Base-by-base conservation (phyloP, 2,797 vertebrate species). In the Sebastes iracundus region DNA sequence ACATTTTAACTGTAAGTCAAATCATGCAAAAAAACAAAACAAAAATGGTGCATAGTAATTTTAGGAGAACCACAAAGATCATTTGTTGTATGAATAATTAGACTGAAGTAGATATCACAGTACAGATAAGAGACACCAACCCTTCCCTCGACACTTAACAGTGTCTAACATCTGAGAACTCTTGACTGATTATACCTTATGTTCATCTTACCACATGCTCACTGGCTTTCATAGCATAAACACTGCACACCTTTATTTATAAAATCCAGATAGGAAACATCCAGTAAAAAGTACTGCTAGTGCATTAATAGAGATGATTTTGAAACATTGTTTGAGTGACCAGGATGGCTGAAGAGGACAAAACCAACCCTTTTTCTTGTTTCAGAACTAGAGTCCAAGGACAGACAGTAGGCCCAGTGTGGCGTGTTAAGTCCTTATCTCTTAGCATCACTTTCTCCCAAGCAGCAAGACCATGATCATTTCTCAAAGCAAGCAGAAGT, bases 91-190 rank as follows among this genome's bases (percentile, higher is more conserved):
- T 80, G 75, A 80, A 84, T 83, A 76, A 75, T 90, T 77, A 62
- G 77, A 83, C 77, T 56, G 71, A 86, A 83, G 80, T 80, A 87
- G 83, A 85, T 83, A 84, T 94, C 92, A 92, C 92, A 94, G 88
- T 90, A 91, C 85, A 92, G 79, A 89, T 76, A 83, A 86, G 77
- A 81, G 59, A 92, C 64, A 75, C 9, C 62, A 61, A 87, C 76
- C 33, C 60, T 56, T 69, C 64, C 77, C 65, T 75, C 68, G 68
- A 77, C 77, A 69, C 28, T 13, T 16, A 28, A 53, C 60, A 79
- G 52, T 67, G 32, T 49, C n/a, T 74, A 81, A 62, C 53, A 80
- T 27, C 58, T 76, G 53, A 55, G 58, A 80, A 74, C 28, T 67
- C 55, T 42, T 55, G 49, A 78, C 63, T 30, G 58, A 84, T 75